Conservation (phyloP, 2,113 vertebrate species). For the Pedionomus torquatus region DNA sequence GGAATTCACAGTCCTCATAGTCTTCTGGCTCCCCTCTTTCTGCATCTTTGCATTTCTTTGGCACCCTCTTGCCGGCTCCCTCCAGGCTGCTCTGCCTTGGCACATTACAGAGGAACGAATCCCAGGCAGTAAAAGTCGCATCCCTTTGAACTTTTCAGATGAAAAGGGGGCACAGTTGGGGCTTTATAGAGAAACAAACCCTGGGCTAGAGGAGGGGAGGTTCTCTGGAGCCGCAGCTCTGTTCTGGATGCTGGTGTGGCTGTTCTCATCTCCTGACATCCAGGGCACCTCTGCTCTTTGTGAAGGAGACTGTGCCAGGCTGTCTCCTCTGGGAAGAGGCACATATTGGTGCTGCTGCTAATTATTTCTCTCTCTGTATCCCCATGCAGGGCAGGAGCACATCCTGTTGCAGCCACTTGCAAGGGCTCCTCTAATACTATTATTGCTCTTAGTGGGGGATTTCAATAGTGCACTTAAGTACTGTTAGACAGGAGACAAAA, state of each 20-base stretch:
- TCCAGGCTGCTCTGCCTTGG: accelerated
- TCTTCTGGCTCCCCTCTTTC: background rate
- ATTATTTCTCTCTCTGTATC: background rate
- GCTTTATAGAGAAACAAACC: background rate
- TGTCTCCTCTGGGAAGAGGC: background rate
- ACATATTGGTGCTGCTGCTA: background rate
- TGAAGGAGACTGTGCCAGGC: background rate
- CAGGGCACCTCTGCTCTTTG: conserved; percentile 9
- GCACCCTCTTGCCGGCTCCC: background rate
- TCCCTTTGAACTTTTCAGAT: background rate
- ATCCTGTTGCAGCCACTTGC: background rate
- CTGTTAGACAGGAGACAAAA: background rate
- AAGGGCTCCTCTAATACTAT: background rate
- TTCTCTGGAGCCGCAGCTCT: accelerated
- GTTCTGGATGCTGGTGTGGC: background rate
- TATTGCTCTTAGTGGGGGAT: background rate
- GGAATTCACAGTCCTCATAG: background rate
- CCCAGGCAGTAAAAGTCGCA: background rate
- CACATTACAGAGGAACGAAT: background rate
- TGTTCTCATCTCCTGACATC: background rate
- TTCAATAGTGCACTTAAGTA: background rate
- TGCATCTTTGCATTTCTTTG: background rate
- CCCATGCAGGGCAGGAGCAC: background rate
- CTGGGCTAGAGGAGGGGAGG: background rate
- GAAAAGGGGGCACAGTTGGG: background rate